phyloP scores from a whole-genome alignment of 2,888 invertebrate species.

The Polymixis lichenea region DNA sequence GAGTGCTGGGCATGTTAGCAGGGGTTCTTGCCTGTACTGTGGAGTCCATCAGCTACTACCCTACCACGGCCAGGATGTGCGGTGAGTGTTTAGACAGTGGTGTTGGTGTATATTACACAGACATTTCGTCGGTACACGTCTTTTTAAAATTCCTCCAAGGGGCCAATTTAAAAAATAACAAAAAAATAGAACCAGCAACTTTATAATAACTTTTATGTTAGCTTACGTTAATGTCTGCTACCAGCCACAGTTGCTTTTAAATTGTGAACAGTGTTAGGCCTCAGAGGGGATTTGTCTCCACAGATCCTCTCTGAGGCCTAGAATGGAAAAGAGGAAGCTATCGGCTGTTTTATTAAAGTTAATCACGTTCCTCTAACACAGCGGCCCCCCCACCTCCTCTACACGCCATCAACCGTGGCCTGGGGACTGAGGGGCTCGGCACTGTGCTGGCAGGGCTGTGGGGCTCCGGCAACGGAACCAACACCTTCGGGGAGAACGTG shows the following conservation, averaged over 20 bases:
- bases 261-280: not conserved
- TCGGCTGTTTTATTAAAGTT: not conserved
- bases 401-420: constrained; percentile 96
- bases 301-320: not conserved
- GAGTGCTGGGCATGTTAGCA: constrained; percentile 94
- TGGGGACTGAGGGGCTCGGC: constrained; percentile 96
- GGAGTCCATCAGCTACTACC: constrained; percentile 97
- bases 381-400: constrained; percentile 95
- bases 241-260: not conserved
- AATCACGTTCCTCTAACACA: not conserved
- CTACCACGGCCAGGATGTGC: constrained; percentile 96
- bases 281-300: not conserved
- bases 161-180: not conserved
- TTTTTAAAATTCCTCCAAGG: constrained; percentile 79
- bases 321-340: not conserved
- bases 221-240: not conserved
- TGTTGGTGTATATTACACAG: no score
- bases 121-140: not conserved
- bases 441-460: constrained; percentile 95
- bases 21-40: constrained; percentile 95
- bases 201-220: not conserved
- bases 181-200: not conserved
- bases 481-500: constrained; percentile 97
- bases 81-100: constrained; percentile 81
- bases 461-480: constrained; percentile 96